Evolutionary conservation across 1,140 invertebrate species (phyloP).

Genomic region (Orius laevigatus): DNA sequence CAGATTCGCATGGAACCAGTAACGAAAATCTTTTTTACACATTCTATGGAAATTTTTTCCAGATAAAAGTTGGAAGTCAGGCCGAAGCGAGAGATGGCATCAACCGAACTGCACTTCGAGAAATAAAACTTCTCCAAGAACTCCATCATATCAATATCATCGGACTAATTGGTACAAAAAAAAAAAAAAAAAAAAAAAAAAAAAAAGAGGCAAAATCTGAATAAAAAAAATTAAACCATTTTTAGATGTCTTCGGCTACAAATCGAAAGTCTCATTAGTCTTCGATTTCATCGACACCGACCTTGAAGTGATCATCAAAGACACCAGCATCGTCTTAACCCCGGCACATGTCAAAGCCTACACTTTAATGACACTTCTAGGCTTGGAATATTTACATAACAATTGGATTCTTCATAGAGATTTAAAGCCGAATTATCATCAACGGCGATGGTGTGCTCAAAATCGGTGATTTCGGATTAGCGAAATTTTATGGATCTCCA

Average conservation of each 20-base stretch:
- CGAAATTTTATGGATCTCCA: slow-evolving; percentile 92
- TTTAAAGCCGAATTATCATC: slow-evolving; percentile 96
- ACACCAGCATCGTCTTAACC: too few relatives aligned
- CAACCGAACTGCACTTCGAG: slow-evolving; percentile 90
- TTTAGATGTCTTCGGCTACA: slow-evolving; percentile 90
- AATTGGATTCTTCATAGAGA: slow-evolving; percentile 98
- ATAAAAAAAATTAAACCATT: slow-evolving; percentile 81
- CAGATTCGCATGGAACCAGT: too few relatives aligned
- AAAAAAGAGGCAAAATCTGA: too few relatives aligned
- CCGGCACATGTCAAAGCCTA: slow-evolving; percentile 92
- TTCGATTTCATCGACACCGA: slow-evolving; percentile 99
- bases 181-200: too few relatives aligned
- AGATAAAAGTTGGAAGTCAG: slow-evolving; percentile 91
- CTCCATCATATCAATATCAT: too few relatives aligned
- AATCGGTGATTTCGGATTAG: slow-evolving; percentile 96
- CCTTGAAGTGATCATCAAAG: too few relatives aligned
- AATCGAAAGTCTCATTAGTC: slow-evolving; percentile 96
- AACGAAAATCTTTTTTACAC: slow-evolving; percentile 14
- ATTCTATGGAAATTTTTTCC: slow-evolving; percentile 24
- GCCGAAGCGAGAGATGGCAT: slow-evolving; percentile 94
- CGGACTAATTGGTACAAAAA: too few relatives aligned
- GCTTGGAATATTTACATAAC: slow-evolving; percentile 87
- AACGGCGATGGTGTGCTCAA: slow-evolving; percentile 85
- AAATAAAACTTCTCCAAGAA: slow-evolving; percentile 97
- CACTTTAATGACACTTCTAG: slow-evolving; percentile 84